Base-by-base conservation (phyloP, 2,113 vertebrate genomes). In the Sinosuthora webbiana region DNA sequence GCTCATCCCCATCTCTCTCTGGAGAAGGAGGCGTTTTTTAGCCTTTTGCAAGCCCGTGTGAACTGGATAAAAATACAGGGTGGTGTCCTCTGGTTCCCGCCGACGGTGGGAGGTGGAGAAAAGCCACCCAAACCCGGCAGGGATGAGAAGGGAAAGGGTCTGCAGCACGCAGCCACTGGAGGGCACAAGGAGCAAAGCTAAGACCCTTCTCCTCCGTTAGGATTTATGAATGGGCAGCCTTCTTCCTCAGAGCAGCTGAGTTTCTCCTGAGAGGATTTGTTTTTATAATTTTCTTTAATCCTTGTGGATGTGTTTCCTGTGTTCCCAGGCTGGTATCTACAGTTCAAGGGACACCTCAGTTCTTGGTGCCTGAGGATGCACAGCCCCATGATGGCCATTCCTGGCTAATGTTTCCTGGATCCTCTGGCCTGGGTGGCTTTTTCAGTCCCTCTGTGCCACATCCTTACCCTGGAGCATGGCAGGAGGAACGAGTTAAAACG, bases 151-250 rank as follows among this genome's bases (percentile, higher is more conserved):
- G 39, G 19, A 42, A 10, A 11, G 15, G 21, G 5, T 49, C 45
- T 77, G 79, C 79, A 47, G 39, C 80, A 37, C 24, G 7, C 27
- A 94, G 77, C 93, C 95, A 89, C 55, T 10, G 95, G 89, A 91
- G 89, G 87, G 86, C 93, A 81, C 5, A 19, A 68, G 77, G 75
- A 59, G 47, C 73, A 88, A 70, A 96, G 91, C 73, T 39, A 53
- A 87, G 22, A 63, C 11, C 15, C 25, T 18, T 52, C 67, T 68
- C 41, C 7, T 60, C 21, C 12, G 62, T 1, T 2, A 31, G 42
- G 55, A 2, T 57, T 77, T 74, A 11, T 9, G 37, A 71, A 55
- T 15, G 21, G 11, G 6, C 24, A 8, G 14, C 35, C 18, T 21
- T 11, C 44, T 64, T 49, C 41, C 75, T 76, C 39, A 57, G 39